These are phyloP conservation scores for Apotomis capreana DNA, from an alignment of 2,888 invertebrate genomes.

Conservation along the genomic window DNA sequence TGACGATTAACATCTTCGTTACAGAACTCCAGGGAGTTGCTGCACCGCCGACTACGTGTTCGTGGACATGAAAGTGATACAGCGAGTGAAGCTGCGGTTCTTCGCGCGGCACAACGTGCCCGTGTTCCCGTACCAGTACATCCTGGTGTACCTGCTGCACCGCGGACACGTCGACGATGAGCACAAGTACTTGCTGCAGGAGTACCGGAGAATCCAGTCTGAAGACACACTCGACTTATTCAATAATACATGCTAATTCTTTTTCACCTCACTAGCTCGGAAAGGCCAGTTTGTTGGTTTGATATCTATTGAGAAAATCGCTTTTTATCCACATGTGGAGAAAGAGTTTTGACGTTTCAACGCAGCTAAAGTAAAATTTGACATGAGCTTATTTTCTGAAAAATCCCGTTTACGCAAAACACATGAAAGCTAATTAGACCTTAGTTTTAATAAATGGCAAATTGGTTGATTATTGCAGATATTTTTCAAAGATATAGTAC, in stretches of 20 bases:
- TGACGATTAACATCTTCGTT: constrained; percentile 30
- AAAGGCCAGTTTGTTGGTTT: too few relatives aligned
- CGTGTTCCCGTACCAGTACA: constrained; percentile 77
- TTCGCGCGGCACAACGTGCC: constrained; percentile 78
- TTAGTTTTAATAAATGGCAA: too few relatives aligned
- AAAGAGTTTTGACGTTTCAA: too few relatives aligned
- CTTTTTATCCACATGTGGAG: too few relatives aligned
- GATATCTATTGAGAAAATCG: too few relatives aligned
- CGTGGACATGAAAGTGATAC: constrained; percentile 79
- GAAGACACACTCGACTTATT: constrained; percentile 68
- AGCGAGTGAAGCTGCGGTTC: constrained; percentile 73
- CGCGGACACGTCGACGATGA: constrained; percentile 72
- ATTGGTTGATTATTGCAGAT: too few relatives aligned
- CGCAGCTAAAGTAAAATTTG: too few relatives aligned
- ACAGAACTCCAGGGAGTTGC: constrained; percentile 77
- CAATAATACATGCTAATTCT: constrained; percentile 61
- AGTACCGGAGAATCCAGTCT: constrained; percentile 66
- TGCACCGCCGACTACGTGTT: constrained; percentile 78
- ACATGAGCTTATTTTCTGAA: too few relatives aligned
- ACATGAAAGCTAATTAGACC: too few relatives aligned
- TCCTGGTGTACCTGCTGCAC: constrained; percentile 72
- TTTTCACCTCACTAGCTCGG: too few relatives aligned
- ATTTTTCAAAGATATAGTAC: too few relatives aligned
- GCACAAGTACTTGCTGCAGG: constrained; percentile 74
- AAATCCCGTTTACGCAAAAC: too few relatives aligned